phyloP scores from a whole-genome alignment of 1,140 invertebrate species.

The Caenorhabditis remanei region DNA sequence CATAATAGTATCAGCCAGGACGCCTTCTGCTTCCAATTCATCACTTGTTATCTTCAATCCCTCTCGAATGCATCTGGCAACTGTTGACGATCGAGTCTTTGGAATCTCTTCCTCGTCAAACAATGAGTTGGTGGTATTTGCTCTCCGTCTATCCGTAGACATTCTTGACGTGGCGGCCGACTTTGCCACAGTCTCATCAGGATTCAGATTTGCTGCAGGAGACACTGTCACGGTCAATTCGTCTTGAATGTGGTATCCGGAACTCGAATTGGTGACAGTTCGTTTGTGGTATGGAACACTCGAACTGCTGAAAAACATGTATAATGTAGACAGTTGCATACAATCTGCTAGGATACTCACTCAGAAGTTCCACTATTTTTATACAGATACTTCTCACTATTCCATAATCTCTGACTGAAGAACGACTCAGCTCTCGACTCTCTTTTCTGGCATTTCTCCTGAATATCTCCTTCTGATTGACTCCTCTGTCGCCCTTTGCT shows the following conservation, averaged over 20 bases:
- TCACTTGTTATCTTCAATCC: constrained; percentile 53
- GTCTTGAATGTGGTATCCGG: constrained; percentile 18
- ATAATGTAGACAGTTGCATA: too few species aligned
- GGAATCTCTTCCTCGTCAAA: constrained; percentile 47
- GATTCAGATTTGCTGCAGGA: background rate
- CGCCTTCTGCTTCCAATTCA: constrained; percentile 53
- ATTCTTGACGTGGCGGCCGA: constrained; percentile 14
- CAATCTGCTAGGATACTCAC: background rate
- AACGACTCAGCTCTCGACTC: background rate
- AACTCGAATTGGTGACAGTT: constrained; percentile 30
- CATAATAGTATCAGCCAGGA: constrained; percentile 31
- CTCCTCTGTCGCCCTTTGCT: constrained; percentile 5
- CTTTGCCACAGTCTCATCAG: background rate
- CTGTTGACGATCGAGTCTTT: constrained; percentile 53
- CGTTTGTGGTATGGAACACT: constrained; percentile 17
- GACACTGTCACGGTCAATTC: background rate
- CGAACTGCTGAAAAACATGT: background rate
- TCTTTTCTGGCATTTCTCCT: background rate
- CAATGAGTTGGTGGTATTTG: constrained; percentile 13
- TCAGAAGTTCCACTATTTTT: constrained; percentile 36
- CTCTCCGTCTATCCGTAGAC: constrained; percentile 15
- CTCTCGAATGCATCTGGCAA: constrained; percentile 49
- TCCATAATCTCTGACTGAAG: constrained; percentile 28
- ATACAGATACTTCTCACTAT: constrained; percentile 40
- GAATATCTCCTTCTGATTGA: constrained; percentile 13